Conservation (phyloP, 2,797 vertebrate genomes). For the Echeneis naucrates region DNA sequence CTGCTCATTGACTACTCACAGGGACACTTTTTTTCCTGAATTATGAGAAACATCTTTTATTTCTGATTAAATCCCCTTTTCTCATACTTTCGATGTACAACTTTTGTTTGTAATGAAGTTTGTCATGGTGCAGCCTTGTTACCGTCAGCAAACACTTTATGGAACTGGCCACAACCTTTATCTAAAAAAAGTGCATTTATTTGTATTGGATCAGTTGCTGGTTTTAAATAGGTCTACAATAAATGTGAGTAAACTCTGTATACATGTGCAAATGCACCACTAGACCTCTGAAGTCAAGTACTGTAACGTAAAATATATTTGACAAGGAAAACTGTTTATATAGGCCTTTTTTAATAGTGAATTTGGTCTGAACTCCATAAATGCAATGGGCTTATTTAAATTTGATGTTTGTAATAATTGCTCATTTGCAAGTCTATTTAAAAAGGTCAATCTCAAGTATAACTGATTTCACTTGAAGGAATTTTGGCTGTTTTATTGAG, state of each 20-base stretch:
- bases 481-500: not conserved
- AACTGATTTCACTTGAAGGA: not conserved
- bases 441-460: conserved; percentile 27
- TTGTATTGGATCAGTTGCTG: not conserved
- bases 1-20: not conserved
- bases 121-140: not conserved
- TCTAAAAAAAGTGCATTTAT: not conserved
- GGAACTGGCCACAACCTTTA: too few species aligned
- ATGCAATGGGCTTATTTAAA: not conserved
- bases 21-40: not conserved
- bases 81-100: not conserved
- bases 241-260: not conserved
- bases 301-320: not conserved
- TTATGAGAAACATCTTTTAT: not conserved
- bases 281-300: not conserved
- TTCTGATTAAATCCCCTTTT: not conserved
- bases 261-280: not conserved
- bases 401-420: not conserved
- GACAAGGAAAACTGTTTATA: too few species aligned
- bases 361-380: conserved; percentile 8
- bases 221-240: not conserved
- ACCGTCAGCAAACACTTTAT: not conserved
- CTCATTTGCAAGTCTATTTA: not conserved
- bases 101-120: not conserved
- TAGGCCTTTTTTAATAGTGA: too few species aligned